Evolutionary conservation across 1,140 invertebrate genomes (phyloP).

Genomic region (Drosophila trapezifrons): DNA sequence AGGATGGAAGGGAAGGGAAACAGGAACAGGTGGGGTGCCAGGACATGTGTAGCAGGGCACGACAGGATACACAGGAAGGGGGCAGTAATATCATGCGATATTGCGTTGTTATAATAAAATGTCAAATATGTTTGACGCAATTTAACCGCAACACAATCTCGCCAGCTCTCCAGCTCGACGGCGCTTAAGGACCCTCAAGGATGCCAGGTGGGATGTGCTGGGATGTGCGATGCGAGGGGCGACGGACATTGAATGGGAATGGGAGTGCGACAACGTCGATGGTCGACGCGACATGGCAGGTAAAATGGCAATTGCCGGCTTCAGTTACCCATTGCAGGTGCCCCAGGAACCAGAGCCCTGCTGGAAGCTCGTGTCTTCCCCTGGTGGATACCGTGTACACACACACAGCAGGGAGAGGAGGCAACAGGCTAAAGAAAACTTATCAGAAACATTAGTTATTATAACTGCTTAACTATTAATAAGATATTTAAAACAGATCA

Average conservation of each 20-base stretch:
- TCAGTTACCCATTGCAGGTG: constrained; percentile 44
- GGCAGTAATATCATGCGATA: constrained; percentile 34
- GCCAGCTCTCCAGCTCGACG: constrained; percentile 48
- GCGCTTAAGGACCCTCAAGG: constrained; percentile 75
- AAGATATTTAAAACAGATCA: too few relatives aligned
- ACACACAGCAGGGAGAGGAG: too few relatives aligned
- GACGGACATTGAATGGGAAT: constrained; percentile 25
- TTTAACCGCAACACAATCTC: constrained; percentile 78
- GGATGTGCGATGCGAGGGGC: constrained; percentile 9
- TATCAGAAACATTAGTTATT: too few relatives aligned
- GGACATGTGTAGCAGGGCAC: constrained; percentile 16
- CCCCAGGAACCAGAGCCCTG: constrained; percentile 5
- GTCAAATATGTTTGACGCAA: constrained; percentile 82
- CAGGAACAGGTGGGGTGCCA: neutral
- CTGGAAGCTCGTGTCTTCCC: constrained; percentile 2
- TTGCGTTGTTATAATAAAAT: constrained; percentile 73
- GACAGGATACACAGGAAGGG: neutral
- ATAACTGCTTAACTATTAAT: too few relatives aligned
- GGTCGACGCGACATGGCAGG: constrained; percentile 52
- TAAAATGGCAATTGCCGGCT: constrained; percentile 64
- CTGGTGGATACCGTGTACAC: neutral
- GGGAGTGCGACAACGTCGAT: constrained; percentile 31
- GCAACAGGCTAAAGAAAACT: too few relatives aligned
- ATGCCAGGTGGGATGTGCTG: constrained; percentile 46
- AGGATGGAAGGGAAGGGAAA: neutral